Percentiles rank a stretch among this genome's conserved stretches.
Conservation (phyloP, 2,888 invertebrate genomes). For the Flexamia atlantica region DNA sequence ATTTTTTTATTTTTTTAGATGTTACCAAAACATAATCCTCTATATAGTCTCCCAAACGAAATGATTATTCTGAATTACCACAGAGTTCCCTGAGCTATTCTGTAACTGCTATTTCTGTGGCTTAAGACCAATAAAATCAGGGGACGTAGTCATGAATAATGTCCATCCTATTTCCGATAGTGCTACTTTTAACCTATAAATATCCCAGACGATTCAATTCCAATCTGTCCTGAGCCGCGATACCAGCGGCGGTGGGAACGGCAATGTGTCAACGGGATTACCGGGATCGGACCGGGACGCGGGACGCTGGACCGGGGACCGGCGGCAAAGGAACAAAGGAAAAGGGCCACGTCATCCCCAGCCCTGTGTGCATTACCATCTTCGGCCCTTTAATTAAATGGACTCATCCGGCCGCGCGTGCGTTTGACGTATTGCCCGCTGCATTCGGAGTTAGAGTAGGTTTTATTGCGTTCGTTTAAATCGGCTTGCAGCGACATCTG, state of each 20-base stretch:
- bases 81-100: too few relatives aligned
- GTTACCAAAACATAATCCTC: too few relatives aligned
- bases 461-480: slow-evolving; percentile 38
- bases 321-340: slow-evolving; percentile 9
- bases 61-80: too few relatives aligned
- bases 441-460: slow-evolving; percentile 36
- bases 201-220: slow-evolving; percentile 35
- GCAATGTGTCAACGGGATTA: slow-evolving; percentile 43
- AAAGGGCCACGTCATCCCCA: slow-evolving; percentile 18
- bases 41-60: too few relatives aligned
- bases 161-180: neutral
- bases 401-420: slow-evolving; percentile 26
- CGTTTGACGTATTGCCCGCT: slow-evolving; percentile 22
- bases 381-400: slow-evolving; percentile 31
- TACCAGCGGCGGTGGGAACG: slow-evolving; percentile 8
- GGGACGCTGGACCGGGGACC: neutral
- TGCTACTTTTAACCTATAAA: slow-evolving; percentile 12
- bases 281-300: slow-evolving; percentile 16
- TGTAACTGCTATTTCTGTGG: too few relatives aligned
- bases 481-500: slow-evolving; percentile 27
- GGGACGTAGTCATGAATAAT: too few relatives aligned
- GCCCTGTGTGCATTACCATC: slow-evolving; percentile 31
- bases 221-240: slow-evolving; percentile 17
- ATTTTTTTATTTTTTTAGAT: too few relatives aligned
- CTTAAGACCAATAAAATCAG: too few relatives aligned